phyloP scores from a whole-genome alignment of 2,113 vertebrate species.

The Notothenia coriiceps region DNA sequence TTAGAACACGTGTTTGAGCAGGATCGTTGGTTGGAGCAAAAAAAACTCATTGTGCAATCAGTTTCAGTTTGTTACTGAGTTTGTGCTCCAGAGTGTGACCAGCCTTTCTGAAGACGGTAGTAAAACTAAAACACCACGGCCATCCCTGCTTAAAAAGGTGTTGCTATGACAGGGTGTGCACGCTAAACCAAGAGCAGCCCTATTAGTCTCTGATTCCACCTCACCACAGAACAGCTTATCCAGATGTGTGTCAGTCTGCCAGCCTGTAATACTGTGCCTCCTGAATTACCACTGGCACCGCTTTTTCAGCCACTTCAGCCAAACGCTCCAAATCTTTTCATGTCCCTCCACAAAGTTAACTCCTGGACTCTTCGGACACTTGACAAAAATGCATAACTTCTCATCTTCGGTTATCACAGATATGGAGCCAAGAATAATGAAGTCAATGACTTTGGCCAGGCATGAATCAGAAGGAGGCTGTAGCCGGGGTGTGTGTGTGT shows the following conservation, averaged over 20 bases:
- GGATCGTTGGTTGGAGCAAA: constrained; percentile 36
- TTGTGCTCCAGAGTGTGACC: constrained; percentile 48
- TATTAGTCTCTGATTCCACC: constrained; percentile 68
- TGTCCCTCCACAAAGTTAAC: constrained; percentile 53
- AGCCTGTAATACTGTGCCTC: constrained; percentile 55
- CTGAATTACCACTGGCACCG: constrained; percentile 60
- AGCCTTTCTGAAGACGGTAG: constrained; percentile 41
- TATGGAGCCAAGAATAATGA: constrained; percentile 77
- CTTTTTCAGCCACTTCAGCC: constrained; percentile 60
- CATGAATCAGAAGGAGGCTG: constrained; percentile 76
- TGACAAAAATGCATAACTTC: constrained; percentile 69
- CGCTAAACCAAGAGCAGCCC: constrained; percentile 59
- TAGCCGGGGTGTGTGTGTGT: constrained; percentile 38
- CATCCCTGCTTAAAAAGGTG: constrained; percentile 72
- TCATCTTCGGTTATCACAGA: constrained; percentile 68
- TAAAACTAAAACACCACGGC: constrained; percentile 68
- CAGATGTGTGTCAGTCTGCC: constrained; percentile 74
- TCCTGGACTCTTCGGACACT: constrained; percentile 44
- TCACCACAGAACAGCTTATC: constrained; percentile 71
- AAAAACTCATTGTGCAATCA: constrained; percentile 49
- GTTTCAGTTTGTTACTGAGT: constrained; percentile 31
- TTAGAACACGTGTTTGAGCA: constrained; percentile 67
- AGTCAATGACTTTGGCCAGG: constrained; percentile 76
- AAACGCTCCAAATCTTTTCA: constrained; percentile 57
- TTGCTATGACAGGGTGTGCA: constrained; percentile 68